Base-by-base conservation (phyloP, 2,797 vertebrate genomes). In the Antennarius maculatus region DNA sequence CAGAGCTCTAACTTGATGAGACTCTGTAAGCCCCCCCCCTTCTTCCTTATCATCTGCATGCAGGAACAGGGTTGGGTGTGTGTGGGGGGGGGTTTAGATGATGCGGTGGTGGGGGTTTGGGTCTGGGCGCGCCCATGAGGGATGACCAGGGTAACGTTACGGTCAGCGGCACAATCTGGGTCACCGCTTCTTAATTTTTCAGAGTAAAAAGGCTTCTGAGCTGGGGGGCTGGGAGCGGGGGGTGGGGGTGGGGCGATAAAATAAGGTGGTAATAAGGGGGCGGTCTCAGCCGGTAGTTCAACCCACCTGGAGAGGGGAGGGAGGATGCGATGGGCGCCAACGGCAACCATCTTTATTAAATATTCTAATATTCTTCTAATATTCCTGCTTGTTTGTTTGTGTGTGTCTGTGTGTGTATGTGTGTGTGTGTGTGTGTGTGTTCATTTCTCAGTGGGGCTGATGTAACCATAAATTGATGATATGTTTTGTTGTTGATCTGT, bases 21-120 rank as follows among this genome's bases (percentile, higher is more conserved):
- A 67, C 72, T 58, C 56, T 28, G 23, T 29, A 52, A 47, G 71
- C 50, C 71, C 70, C 72, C 71, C 70, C 59, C 46, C 80, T 54
- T 65, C 62, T 13, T 57, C 42, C 69, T 81, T 82, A 87, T 85
- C 83, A 60, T 83, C 54, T 41, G 59, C 60, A 65, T 77, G 71
- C 78, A 83, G 71, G 28, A 50, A 58, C 53, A 41, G 49, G 47
- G 61, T 28, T 56, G 76, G 56, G 41, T 46, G 17, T 54, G 52
- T 5, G 67, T 18, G 8, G 18, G 67, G 28, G 8, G 18, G 12
- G 69, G 58, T 50, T 54, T 56, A 45, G 64, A 18, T 64, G 45
- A 6, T 7, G 29, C 23, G 0, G 16, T 16, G 23, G 23, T 23
- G 23, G 29, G 64, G 51, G 59, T 45, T 58, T 16, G 42, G 55